Percentiles rank a stretch among this genome's conserved stretches.
phyloP scores from a whole-genome alignment of 2,888 invertebrate species.

The Anarsia innoxiella region DNA sequence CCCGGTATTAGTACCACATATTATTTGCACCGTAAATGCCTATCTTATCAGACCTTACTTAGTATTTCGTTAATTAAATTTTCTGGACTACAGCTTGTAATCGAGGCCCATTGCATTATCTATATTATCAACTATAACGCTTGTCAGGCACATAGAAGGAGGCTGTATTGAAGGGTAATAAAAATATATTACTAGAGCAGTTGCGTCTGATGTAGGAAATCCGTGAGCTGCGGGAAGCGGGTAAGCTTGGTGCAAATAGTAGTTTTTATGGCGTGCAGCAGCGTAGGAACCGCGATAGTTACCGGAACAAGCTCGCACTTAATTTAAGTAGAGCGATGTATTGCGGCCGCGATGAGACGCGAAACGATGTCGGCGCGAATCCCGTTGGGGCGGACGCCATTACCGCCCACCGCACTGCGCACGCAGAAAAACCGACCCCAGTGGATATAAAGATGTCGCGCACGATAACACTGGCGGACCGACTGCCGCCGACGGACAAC shows the following conservation, averaged over 20 bases:
- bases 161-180: too few species aligned
- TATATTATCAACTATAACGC: too few species aligned
- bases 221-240: not conserved
- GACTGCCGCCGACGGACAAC: not conserved
- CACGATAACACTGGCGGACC: constrained; percentile 47
- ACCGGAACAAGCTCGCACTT: constrained; percentile 66
- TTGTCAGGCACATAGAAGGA: too few species aligned
- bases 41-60: too few species aligned
- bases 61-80: too few species aligned
- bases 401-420: constrained; percentile 67
- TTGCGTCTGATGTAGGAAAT: constrained; percentile 1
- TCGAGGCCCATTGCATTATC: too few species aligned
- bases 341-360: constrained; percentile 69
- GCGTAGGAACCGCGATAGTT: constrained; percentile 42
- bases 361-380: constrained; percentile 67
- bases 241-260: constrained; percentile 23
- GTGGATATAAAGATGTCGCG: constrained; percentile 64
- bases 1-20: too few species aligned
- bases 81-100: too few species aligned
- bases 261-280: constrained; percentile 39
- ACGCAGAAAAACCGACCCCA: constrained; percentile 63
- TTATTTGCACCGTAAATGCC: too few species aligned
- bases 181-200: too few species aligned
- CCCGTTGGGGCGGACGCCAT: constrained; percentile 70
- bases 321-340: constrained; percentile 69